These are phyloP conservation scores for Drosophila oshimai DNA, from an alignment of 1,140 invertebrate species.

Conservation along the genomic window DNA sequence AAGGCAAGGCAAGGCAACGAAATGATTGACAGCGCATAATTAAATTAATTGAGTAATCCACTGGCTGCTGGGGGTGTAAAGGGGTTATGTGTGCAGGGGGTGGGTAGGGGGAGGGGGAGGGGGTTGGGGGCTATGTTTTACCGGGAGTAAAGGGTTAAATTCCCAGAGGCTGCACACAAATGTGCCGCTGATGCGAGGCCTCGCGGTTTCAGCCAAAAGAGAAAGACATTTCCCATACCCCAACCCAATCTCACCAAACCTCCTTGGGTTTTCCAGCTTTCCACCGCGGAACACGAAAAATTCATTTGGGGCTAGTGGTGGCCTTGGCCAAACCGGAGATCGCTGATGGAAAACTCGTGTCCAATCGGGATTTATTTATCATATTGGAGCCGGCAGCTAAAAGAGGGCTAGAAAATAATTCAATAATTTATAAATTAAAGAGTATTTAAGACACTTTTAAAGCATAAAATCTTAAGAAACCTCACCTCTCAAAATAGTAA, in stretches of 20 bases:
- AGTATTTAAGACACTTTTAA: neutral
- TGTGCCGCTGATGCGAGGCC: slow-evolving; percentile 45
- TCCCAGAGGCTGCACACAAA: slow-evolving; percentile 56
- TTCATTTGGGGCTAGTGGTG: slow-evolving; percentile 35
- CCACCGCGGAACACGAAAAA: slow-evolving; percentile 21
- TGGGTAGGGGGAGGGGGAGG: neutral
- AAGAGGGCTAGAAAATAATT: neutral
- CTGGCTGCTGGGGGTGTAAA: slow-evolving; percentile 26
- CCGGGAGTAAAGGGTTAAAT: slow-evolving; percentile 62
- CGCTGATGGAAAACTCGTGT: slow-evolving; percentile 29
- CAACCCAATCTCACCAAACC: neutral
- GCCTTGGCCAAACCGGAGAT: slow-evolving; percentile 11
- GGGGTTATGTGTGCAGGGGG: neutral
- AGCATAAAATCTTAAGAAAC: too few relatives aligned
- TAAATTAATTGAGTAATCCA: slow-evolving; percentile 83
- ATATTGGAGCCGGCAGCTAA: neutral
- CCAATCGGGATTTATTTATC: neutral
- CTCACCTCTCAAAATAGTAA: too few relatives aligned
- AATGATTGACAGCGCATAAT: slow-evolving; percentile 83
- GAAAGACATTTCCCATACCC: slow-evolving; percentile 13
- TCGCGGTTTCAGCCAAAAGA: slow-evolving; percentile 27
- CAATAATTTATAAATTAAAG: neutral
- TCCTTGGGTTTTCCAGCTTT: slow-evolving; percentile 22
- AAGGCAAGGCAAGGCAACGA: slow-evolving; percentile 74
- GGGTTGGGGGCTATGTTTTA: too few relatives aligned